Evolutionary conservation across 2,113 vertebrate genomes (phyloP).

Genomic region (Ia io): DNA sequence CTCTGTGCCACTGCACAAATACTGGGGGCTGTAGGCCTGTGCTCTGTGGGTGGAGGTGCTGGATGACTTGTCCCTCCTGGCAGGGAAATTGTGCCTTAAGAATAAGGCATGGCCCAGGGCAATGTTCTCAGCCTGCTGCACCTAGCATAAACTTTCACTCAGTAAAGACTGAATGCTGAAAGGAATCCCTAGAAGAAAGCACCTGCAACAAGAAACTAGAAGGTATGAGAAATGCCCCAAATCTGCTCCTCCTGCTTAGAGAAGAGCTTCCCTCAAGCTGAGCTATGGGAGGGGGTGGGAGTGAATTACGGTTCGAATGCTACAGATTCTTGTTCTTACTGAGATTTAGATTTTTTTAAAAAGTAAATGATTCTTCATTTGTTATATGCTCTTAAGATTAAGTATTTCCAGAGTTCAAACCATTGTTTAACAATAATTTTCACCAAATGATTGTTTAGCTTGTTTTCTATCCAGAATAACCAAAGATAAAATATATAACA

Average conservation of each 20-base stretch:
- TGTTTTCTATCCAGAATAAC: neutral
- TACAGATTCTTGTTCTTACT: neutral
- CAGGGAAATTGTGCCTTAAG: neutral
- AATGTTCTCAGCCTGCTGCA: neutral
- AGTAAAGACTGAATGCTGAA: neutral
- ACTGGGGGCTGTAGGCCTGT: neutral
- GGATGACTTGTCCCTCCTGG: neutral
- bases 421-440: neutral
- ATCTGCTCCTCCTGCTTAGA: neutral
- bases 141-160: neutral
- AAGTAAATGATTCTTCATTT: neutral
- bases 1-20: neutral
- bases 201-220: neutral
- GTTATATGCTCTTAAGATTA: neutral
- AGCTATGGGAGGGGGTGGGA: neutral
- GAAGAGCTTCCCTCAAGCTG: neutral
- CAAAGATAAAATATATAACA: conserved; percentile 39
- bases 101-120: neutral
- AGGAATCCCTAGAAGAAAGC: neutral
- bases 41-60: neutral
- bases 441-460: neutral
- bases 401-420: neutral
- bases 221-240: neutral
- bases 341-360: neutral
- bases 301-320: neutral